These are phyloP conservation scores for Luperina nickerlii DNA, from an alignment of 2,888 invertebrate species.

Conservation along the genomic window DNA sequence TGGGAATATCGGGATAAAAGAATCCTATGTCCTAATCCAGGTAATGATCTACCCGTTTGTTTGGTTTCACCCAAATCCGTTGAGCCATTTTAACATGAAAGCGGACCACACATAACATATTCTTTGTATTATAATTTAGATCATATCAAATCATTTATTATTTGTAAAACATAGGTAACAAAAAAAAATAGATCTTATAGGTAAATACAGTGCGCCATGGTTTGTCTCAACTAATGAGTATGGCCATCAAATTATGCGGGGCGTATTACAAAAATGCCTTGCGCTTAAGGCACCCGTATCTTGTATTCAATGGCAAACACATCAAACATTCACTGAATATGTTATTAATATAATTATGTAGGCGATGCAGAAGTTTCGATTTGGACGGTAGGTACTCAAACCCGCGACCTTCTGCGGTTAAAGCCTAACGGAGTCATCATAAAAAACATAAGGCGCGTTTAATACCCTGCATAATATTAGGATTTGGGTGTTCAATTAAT, in stretches of 20 bases:
- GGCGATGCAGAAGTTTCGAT: neutral
- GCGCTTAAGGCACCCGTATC: neutral
- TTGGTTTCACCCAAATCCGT: neutral
- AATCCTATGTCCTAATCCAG: neutral
- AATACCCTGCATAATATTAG: neutral
- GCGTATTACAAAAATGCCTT: neutral
- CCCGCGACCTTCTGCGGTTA: neutral
- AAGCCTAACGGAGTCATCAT: neutral
- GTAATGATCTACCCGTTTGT: neutral
- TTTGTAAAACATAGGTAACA: too few species aligned
- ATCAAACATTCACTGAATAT: neutral
- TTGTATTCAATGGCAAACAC: neutral
- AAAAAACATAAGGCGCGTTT: neutral
- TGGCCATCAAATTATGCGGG: conserved; percentile 16
- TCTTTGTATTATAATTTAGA: too few species aligned
- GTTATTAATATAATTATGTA: neutral
- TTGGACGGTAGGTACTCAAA: neutral
- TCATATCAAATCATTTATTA: too few species aligned
- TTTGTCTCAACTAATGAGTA: conserved; percentile 6
- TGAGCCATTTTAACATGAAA: neutral
- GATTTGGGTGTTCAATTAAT: neutral
- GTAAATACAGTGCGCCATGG: too few species aligned
- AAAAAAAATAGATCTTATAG: too few species aligned
- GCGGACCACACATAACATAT: neutral
- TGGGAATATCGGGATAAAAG: neutral